Base-by-base conservation (phyloP, 2,113 vertebrate species). In the Clinocottus analis region DNA sequence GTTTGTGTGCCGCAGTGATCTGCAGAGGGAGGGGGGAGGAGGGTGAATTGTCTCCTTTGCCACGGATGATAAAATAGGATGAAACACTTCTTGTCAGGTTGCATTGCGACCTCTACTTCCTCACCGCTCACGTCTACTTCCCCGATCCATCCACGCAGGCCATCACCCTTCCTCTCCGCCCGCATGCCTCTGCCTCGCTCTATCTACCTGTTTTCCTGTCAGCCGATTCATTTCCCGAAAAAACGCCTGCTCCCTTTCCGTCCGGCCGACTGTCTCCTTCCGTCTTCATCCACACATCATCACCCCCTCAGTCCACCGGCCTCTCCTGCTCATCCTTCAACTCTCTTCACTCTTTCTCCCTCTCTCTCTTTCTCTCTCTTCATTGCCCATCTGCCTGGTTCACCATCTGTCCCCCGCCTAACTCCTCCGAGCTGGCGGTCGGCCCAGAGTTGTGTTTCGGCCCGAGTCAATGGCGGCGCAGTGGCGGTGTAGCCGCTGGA, bases 321-420 rank as follows among this genome's bases (percentile, higher is more conserved):
- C 75, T 80, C 75, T 72, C 80, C 78, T 43, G 0, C 5, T 77
- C 68, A 80, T 82, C 70, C 31, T 37, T 72, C 79, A 71, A 31
- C 60, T 47, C 45, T 21, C 75, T 79, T 63, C 31, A 43, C 67
- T n/a, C 75, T 79, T 72, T 74, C 56, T 69, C 80, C 71, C 51
- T 33, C 41, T 82, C 80, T 82, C 69, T 49, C 31, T 37, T 62
- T 60, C 31, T 43, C 67, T 68, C 25, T 72, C 56, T 71, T 76
- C 19, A 69, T 80, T 64, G 72, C 72, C 82, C 68, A 56, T 88
- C 75, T 69, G 75, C 78, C 79, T 1, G 67, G 77, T 83, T 76
- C 61, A 67, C 68, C 71, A 72, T 83, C 86, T 85, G 86, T 79
- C 83, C 23, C 77, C 59, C 60, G 59, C 68, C 63, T 35, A 55